Evolutionary conservation across 2,888 invertebrate genomes (phyloP).

Genomic region (Dicyrtomina minuta): DNA sequence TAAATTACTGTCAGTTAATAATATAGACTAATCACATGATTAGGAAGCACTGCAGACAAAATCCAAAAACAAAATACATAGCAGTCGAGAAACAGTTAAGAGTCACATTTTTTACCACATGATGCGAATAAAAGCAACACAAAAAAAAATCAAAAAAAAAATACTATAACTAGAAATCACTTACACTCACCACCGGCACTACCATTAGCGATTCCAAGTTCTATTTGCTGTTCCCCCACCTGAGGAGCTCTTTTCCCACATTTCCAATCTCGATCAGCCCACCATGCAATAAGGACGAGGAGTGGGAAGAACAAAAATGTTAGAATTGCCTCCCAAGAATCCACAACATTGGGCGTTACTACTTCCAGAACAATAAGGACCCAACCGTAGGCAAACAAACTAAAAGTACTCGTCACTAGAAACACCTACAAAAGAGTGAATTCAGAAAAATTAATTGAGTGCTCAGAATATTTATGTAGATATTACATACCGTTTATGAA

Average conservation of each 20-base stretch:
- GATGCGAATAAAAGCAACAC: not conserved
- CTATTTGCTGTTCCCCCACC: slow-evolving; percentile 57
- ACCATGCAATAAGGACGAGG: slow-evolving; percentile 62
- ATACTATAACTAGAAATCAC: slow-evolving; percentile 46
- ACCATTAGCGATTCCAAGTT: slow-evolving; percentile 55
- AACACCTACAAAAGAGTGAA: slow-evolving; percentile 58
- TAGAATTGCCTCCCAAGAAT: slow-evolving; percentile 63
- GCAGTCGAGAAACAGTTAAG: not conserved
- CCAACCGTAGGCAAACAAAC: slow-evolving; percentile 65
- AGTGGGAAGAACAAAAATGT: slow-evolving; percentile 63
- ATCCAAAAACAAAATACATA: not conserved
- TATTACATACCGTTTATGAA: no score
- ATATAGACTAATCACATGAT: no score
- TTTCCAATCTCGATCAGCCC: slow-evolving; percentile 59
- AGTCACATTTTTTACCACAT: not conserved
- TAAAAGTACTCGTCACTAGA: slow-evolving; percentile 58
- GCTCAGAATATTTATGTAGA: not conserved
- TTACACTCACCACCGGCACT: slow-evolving; percentile 56
- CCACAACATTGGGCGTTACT: slow-evolving; percentile 58
- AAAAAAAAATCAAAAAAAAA: not conserved
- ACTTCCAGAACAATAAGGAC: slow-evolving; percentile 60
- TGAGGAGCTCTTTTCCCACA: slow-evolving; percentile 57
- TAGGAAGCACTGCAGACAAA: no score
- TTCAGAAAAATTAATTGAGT: not conserved
- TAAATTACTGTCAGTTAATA: no score